Conservation (phyloP, 2,113 vertebrate species). For the Leucosticte australis region DNA sequence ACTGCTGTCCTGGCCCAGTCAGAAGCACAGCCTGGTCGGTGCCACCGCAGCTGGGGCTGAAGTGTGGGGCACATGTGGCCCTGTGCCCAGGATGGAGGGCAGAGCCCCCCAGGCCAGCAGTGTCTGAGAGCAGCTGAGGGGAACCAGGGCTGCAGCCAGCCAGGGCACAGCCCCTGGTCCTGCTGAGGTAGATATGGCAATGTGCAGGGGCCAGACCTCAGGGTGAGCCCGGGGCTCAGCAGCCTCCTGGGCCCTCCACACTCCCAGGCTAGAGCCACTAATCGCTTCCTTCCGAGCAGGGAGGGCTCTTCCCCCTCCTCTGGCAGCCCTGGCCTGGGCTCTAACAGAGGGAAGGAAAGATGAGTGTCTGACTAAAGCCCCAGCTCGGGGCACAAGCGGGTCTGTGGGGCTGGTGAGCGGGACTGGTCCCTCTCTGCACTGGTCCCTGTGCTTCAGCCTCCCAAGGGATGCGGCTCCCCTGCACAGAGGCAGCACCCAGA, state of each 20-base stretch:
- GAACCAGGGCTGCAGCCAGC: neutral
- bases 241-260: neutral
- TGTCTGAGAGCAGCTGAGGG: neutral
- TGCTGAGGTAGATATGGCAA: neutral
- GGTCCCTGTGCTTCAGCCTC: neutral
- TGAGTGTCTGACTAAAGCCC: neutral
- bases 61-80: neutral
- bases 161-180: neutral
- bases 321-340: neutral
- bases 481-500: neutral
- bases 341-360: neutral
- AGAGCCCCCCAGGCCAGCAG: neutral
- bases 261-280: neutral
- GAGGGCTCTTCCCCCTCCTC: neutral
- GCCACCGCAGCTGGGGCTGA: neutral
- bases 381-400: neutral
- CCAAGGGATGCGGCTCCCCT: accelerated
- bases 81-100: accelerated
- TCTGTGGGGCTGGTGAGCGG: neutral
- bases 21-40: neutral
- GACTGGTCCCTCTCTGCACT: too few relatives aligned
- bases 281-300: neutral
- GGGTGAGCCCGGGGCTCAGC: accelerated
- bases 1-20: accelerated
- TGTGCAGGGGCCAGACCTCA: neutral